These are phyloP conservation scores for Diphyllodes magnificus DNA, from an alignment of 2,113 vertebrate species.

Conservation along the genomic window DNA sequence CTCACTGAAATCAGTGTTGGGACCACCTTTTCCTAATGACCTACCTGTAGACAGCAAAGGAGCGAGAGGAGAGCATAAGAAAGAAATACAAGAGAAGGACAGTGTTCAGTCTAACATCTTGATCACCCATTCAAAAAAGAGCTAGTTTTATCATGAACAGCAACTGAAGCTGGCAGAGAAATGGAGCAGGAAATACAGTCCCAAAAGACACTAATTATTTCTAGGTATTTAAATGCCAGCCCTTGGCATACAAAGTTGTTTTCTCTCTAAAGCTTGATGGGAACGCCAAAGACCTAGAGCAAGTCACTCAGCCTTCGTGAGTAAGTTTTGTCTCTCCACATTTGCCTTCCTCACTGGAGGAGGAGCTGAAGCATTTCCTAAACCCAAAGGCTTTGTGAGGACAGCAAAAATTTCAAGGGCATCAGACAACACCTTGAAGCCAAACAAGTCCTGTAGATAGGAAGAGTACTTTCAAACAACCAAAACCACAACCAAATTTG, in stretches of 20 bases:
- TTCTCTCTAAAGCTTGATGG: background rate
- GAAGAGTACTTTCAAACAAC: background rate
- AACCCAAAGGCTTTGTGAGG: background rate
- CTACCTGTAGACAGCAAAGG: background rate
- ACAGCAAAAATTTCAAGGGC: background rate
- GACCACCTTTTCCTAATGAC: background rate
- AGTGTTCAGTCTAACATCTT: background rate
- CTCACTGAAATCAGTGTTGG: background rate
- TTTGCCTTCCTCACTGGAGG: background rate
- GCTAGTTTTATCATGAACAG: background rate
- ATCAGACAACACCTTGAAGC: background rate
- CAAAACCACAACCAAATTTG: background rate
- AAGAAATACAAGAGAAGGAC: background rate
- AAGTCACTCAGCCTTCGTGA: background rate
- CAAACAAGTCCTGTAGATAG: background rate
- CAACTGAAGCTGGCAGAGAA: background rate
- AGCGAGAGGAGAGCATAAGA: background rate
- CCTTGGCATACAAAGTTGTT: background rate
- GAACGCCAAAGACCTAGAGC: background rate
- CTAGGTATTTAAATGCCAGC: background rate
- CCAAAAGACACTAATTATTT: background rate
- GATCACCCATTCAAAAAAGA: background rate
- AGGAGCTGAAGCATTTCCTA: background rate
- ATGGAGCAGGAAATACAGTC: background rate
- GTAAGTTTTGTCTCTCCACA: background rate